Conservation (phyloP, 2,797 vertebrate species). For the Lagorchestes hirsutus region DNA sequence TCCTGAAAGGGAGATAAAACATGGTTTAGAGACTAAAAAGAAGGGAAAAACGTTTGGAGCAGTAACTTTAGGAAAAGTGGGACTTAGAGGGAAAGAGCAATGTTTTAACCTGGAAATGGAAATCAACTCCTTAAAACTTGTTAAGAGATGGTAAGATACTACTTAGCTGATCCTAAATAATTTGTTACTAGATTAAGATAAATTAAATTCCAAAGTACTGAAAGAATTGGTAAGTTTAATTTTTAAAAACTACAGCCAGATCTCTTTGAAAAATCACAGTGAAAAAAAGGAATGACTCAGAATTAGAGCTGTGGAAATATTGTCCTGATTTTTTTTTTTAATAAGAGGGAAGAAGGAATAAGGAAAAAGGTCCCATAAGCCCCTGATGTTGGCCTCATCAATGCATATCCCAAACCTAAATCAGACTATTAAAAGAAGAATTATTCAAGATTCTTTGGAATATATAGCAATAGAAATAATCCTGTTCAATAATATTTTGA, state of each 20-base stretch:
- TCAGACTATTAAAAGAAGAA: neutral
- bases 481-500: neutral
- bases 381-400: neutral
- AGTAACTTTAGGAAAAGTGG: neutral
- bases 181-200: neutral
- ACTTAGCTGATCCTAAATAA: neutral
- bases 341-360: neutral
- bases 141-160: neutral
- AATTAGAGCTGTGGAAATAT: neutral
- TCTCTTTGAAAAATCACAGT: neutral
- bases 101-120: neutral
- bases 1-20: neutral
- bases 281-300: neutral
- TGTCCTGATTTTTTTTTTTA: neutral
- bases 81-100: neutral
- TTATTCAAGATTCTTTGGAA: neutral
- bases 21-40: neutral
- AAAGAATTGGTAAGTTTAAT: neutral
- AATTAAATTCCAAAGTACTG: neutral
- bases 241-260: neutral
- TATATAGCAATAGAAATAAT: neutral
- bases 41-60: neutral
- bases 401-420: neutral
- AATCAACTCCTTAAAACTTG: neutral
- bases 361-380: neutral